Evolutionary conservation across 2,797 vertebrate genomes (phyloP).

Genomic region (Crocodylus rhombifer): DNA sequence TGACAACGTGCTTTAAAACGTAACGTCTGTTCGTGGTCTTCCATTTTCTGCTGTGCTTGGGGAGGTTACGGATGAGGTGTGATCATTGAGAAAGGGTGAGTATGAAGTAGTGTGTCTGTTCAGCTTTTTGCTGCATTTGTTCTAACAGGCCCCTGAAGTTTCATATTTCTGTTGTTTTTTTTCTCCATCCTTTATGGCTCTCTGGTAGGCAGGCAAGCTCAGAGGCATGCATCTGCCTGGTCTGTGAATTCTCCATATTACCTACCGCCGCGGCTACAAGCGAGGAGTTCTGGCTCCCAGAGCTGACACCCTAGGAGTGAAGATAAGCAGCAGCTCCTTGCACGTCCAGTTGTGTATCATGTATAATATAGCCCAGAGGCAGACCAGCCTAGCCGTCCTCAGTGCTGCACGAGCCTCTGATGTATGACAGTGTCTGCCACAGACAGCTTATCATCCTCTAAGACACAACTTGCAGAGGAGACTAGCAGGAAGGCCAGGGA

Average conservation of each 20-base stretch:
- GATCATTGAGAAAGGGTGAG: no score
- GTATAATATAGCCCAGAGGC: neutral
- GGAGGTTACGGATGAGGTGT: no score
- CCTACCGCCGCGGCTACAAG: neutral
- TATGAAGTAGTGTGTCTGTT: no score
- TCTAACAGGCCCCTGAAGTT: neutral
- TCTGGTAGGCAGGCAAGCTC: neutral
- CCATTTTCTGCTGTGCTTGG: no score
- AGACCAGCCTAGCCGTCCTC: neutral
- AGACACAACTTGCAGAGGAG: no score
- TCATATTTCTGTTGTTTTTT: neutral
- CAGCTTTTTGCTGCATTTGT: no score
- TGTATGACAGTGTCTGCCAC: neutral
- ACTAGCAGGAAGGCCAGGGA: no score
- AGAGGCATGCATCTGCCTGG: neutral
- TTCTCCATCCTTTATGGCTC: fast-evolving
- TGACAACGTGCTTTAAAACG: no score
- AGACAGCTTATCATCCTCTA: no score
- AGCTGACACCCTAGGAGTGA: neutral
- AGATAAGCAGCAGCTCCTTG: neutral
- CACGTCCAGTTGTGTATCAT: neutral
- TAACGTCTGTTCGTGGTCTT: no score
- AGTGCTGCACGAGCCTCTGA: neutral
- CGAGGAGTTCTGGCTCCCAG: neutral
- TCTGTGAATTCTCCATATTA: neutral